Conservation (phyloP, 1,140 invertebrate species). For the Plectrocnemia conspersa region DNA sequence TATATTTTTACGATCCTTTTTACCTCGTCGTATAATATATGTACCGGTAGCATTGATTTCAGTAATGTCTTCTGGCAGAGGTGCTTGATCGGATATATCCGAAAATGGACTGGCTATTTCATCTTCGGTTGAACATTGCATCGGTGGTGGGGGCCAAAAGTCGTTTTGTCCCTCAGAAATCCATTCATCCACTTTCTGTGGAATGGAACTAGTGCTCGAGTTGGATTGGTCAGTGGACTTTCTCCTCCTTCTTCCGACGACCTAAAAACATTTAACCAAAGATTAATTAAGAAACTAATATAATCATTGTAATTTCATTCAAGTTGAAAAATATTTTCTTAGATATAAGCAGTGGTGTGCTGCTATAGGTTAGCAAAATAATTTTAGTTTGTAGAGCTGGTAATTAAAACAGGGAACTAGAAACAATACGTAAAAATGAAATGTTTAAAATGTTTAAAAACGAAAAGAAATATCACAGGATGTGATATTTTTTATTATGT, state of each 20-base stretch:
- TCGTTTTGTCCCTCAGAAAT: constrained; percentile 42
- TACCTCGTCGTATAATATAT: constrained; percentile 65
- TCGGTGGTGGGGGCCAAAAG: constrained; percentile 61
- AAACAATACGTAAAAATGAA: too few species aligned
- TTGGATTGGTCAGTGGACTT: constrained; percentile 55
- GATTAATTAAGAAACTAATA: constrained; percentile 12
- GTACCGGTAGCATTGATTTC: constrained; percentile 63
- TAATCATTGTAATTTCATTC: too few species aligned
- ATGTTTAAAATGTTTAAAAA: too few species aligned
- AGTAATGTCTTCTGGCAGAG: constrained; percentile 47
- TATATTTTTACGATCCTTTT: constrained; percentile 50
- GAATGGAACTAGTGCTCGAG: constrained; percentile 58
- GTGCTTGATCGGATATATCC: constrained; percentile 54
- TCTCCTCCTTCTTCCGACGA: constrained; percentile 55
- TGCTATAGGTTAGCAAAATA: too few species aligned
- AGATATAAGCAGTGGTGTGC: too few species aligned
- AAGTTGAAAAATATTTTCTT: too few species aligned
- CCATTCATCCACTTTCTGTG: constrained; percentile 47
- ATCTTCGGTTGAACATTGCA: constrained; percentile 60
- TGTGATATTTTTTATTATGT: too few species aligned
- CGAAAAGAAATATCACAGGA: too few species aligned
- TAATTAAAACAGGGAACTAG: too few species aligned
- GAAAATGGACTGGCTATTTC: constrained; percentile 63
- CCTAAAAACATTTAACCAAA: constrained; percentile 48
- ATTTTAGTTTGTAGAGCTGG: too few species aligned